Conservation (phyloP, 2,113 vertebrate species). For the Martes martes region DNA sequence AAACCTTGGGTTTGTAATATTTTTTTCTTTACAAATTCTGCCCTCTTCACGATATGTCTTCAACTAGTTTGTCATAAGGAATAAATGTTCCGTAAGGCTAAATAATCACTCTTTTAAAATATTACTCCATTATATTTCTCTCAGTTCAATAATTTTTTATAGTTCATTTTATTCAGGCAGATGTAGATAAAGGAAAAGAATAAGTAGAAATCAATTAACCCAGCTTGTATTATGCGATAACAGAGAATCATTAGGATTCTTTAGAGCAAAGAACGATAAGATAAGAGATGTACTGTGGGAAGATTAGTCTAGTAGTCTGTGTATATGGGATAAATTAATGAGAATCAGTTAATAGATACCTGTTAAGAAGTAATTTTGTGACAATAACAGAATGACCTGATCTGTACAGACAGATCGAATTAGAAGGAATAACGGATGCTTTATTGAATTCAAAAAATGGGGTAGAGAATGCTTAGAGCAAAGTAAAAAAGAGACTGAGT, state of each 20-base stretch:
- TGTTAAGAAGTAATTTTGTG: not conserved
- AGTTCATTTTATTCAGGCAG: not conserved
- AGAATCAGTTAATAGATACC: not conserved
- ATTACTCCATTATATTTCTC: not conserved
- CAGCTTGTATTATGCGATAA: not conserved
- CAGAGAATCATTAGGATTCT: not conserved
- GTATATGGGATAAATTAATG: not conserved
- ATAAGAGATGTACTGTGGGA: not conserved
- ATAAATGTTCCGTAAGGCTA: not conserved
- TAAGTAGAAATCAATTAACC: not conserved
- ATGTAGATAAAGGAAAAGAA: slow-evolving; percentile 3
- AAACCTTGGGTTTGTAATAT: not conserved
- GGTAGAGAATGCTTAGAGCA: not conserved
- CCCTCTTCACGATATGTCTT: not conserved
- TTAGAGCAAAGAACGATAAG: not conserved
- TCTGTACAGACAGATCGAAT: not conserved
- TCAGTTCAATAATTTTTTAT: not conserved
- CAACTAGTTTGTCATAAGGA: not conserved
- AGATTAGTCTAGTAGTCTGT: not conserved
- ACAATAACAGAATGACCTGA: not conserved
- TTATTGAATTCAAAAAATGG: not conserved
- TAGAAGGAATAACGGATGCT: not conserved
- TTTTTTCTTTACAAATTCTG: not conserved
- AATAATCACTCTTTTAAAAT: not conserved
- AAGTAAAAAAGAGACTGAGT: not conserved